Percentiles rank a stretch among this genome's conserved stretches.
These are phyloP conservation scores for Ptycholaimellus sp. DNA, from an alignment of 2,888 invertebrate species.

Conservation along the genomic window DNA sequence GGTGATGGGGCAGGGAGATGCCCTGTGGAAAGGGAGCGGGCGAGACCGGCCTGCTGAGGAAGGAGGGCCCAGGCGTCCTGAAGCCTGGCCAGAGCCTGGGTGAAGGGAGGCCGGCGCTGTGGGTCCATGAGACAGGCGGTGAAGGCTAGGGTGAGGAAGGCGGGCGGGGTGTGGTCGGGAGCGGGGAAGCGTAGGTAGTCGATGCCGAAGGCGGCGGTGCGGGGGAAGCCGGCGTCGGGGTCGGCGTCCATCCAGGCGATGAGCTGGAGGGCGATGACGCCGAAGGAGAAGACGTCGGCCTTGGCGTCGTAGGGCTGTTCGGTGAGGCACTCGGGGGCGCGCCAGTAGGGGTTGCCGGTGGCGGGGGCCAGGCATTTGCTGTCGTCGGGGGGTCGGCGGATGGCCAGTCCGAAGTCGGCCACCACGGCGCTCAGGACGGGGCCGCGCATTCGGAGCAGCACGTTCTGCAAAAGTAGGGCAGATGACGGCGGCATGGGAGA, in stretches of 20 bases:
- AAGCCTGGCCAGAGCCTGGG: too few relatives aligned
- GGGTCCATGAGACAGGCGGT: slow-evolving; percentile 59
- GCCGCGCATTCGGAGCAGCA: slow-evolving; percentile 46
- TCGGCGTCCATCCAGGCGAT: slow-evolving; percentile 77
- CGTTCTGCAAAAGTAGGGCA: slow-evolving; percentile 60
- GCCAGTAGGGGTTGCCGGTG: slow-evolving; percentile 93
- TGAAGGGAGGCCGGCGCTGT: too few relatives aligned
- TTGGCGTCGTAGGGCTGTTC: slow-evolving; percentile 46
- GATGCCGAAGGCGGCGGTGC: slow-evolving; percentile 55
- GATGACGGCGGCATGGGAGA: too few relatives aligned
- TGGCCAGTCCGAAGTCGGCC: slow-evolving; percentile 81
- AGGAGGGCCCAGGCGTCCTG: too few relatives aligned
- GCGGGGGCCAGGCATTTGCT: too few relatives aligned
- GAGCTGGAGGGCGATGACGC: slow-evolving; percentile 79
- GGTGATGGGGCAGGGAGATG: too few relatives aligned
- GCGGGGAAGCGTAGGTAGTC: slow-evolving; percentile 82
- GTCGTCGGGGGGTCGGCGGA: too few relatives aligned
- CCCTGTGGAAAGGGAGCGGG: too few relatives aligned
- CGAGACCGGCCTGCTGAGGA: too few relatives aligned
- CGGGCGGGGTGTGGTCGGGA: slow-evolving; percentile 31
- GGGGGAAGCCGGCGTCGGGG: slow-evolving; percentile 42
- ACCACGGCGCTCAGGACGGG: slow-evolving; percentile 55
- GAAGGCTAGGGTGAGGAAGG: slow-evolving; percentile 53
- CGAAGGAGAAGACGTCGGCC: slow-evolving; percentile 85
- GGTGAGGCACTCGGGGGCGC: slow-evolving; percentile 86